Evolutionary conservation across 2,113 vertebrate genomes (phyloP).

Genomic region (Festucalex cinctus): DNA sequence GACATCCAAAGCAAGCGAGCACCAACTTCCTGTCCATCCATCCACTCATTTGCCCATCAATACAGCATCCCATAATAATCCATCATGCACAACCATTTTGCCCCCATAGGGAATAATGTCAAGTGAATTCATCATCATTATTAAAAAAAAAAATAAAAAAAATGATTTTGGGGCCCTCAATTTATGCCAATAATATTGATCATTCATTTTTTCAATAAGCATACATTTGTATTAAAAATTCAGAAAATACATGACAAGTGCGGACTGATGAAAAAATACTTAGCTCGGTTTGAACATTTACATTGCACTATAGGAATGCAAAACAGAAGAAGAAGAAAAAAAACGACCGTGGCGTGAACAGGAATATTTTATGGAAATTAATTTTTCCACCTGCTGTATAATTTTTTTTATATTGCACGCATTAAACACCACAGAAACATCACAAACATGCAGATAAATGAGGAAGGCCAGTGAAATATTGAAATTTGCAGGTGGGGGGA

Average conservation of each 20-base stretch:
- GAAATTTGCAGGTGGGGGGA: too few relatives aligned
- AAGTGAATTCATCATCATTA: not conserved
- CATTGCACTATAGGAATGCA: too few relatives aligned
- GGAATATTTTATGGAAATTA: not conserved
- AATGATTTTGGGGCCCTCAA: not conserved
- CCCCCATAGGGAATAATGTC: not conserved
- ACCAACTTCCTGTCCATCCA: slow-evolving; percentile 28
- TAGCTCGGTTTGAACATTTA: too few relatives aligned
- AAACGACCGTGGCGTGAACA: not conserved
- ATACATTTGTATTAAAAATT: too few relatives aligned
- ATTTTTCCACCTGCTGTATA: not conserved
- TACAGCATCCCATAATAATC: slow-evolving; percentile 4
- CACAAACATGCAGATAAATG: not conserved
- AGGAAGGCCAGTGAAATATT: too few relatives aligned
- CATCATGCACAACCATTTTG: not conserved
- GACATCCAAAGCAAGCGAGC: slow-evolving; percentile 45
- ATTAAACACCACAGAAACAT: not conserved
- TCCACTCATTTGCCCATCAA: slow-evolving; percentile 16
- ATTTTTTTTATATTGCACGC: not conserved
- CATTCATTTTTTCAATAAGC: not conserved
- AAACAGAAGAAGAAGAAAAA: not conserved
- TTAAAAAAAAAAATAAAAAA: not conserved
- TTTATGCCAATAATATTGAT: not conserved
- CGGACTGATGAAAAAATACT: too few relatives aligned
- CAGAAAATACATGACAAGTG: too few relatives aligned